Evolutionary conservation across 2,888 invertebrate genomes (phyloP), one percentile per base, ranked within the genome.

Genomic region (Ferrisia virgata): DNA sequence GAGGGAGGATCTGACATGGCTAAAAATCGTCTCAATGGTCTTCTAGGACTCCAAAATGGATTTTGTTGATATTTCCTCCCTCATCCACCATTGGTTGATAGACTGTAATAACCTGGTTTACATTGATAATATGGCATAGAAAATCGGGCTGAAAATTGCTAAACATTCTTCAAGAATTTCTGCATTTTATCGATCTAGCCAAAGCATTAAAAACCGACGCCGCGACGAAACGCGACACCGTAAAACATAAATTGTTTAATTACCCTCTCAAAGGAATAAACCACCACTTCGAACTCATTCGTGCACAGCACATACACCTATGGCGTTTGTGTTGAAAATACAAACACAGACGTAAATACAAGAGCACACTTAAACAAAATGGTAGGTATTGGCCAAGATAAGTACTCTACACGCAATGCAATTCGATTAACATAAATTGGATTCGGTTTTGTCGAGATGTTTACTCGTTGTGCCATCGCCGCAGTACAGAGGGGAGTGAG

Each of bases 361-460:
- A 9, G 58, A 1, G 58, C 1, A 53, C 53, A 9, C 6, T 11
- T 9, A 25, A 58, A 1, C 9, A 25, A 15, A 18, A 25, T 11
- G 25, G n/a, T n/a, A 53, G 25, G 25, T 11, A 25, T 11, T 25
- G 58, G 43, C n/a, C n/a, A n/a, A 47, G 43, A 47, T 47, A 58
- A 58, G 58, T 58, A 58, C 58, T n/a, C n/a, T 47, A 47, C 9
- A 58, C 58, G 15, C 58, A 25, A 58, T 58, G 58, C 25, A 58
- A 58, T 58, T 58, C 58, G 58, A 58, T 58, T 58, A 58, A 58
- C 58, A 58, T 58, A 58, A 58, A 58, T 58, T 58, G 58, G 58
- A 58, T 58, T 58, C 58, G 58, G 58, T 58, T 58, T 58, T 58
- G 58, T 58, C 58, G 58, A 58, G 58, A 58, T 58, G 58, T 58